These are phyloP conservation scores for Austrolebias charrua DNA, from an alignment of 2,797 vertebrate species.

Conservation along the genomic window DNA sequence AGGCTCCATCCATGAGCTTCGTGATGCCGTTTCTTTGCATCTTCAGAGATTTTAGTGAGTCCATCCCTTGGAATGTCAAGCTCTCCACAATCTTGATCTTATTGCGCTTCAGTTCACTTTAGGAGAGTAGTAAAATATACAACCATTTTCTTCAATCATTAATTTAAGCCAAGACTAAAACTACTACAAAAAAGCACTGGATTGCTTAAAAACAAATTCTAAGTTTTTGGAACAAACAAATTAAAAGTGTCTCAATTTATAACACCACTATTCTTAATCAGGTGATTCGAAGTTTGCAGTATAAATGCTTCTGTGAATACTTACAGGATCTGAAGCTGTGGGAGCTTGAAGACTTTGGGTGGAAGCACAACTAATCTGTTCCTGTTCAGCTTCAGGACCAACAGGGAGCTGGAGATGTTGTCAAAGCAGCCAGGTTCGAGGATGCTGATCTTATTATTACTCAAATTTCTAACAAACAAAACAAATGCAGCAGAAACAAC, in stretches of 20 bases:
- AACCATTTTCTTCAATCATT: neutral
- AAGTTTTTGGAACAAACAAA: neutral
- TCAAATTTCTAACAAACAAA: conserved; percentile 85
- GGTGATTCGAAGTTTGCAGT: neutral
- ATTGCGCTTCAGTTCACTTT: conserved; percentile 95
- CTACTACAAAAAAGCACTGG: neutral
- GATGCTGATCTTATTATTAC: conserved; percentile 92
- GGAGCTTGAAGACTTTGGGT: conserved; percentile 91
- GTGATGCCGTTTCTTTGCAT: conserved; percentile 95
- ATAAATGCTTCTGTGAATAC: conserved; percentile 54
- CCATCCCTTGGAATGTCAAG: conserved; percentile 95
- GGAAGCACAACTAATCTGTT: conserved; percentile 89
- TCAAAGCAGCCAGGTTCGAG: conserved; percentile 94
- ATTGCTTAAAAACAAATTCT: neutral
- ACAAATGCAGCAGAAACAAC: conserved; percentile 29
- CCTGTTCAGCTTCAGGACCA: conserved; percentile 93
- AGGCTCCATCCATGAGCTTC: conserved; percentile 95
- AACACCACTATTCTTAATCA: neutral
- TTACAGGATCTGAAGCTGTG: conserved; percentile 94
- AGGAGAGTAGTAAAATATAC: conserved; percentile 9
- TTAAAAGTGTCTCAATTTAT: neutral
- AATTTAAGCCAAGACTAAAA: neutral
- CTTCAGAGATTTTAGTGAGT: conserved; percentile 92
- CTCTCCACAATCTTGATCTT: conserved; percentile 94
- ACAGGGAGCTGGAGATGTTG: conserved; percentile 91